Conservation (phyloP, 2,113 vertebrate genomes). For the Neolamprologus fasciatus region DNA sequence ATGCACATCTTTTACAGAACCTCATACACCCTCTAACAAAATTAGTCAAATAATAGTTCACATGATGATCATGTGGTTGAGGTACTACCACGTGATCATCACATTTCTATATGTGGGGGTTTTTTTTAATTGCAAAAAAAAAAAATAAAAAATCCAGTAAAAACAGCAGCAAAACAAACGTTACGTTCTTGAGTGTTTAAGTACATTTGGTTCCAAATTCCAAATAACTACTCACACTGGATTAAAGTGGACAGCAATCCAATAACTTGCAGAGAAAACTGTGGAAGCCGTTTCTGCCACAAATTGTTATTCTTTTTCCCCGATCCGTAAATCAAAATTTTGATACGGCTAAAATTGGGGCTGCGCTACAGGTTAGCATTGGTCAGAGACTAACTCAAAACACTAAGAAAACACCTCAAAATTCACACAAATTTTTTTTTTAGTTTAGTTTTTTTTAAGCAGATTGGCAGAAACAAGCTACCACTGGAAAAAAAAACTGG, state of each 20-base stretch:
- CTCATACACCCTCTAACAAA: not conserved
- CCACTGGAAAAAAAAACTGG: not conserved
- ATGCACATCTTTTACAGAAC: not conserved
- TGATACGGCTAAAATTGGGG: not conserved
- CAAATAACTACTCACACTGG: not conserved
- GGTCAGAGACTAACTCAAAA: not conserved
- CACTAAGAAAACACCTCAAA: not conserved
- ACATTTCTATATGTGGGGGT: accelerated
- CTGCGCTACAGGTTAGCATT: not conserved
- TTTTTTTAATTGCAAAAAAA: accelerated
- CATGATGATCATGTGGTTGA: not conserved
- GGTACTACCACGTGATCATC: not conserved
- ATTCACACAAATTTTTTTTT: accelerated
- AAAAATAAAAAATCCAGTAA: not conserved
- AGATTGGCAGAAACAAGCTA: not conserved
- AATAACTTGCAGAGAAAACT: not conserved
- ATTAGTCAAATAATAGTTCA: not conserved
- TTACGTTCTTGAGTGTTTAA: not conserved
- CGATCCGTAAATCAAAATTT: not conserved
- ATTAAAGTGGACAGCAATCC: not conserved
- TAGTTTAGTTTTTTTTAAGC: not conserved
- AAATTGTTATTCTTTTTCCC: not conserved
- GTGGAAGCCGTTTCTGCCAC: not conserved
- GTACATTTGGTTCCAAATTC: not conserved
- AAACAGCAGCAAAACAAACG: not conserved